Evolutionary conservation across 2,113 vertebrate species (phyloP).

Genomic region (Pimephales promelas): DNA sequence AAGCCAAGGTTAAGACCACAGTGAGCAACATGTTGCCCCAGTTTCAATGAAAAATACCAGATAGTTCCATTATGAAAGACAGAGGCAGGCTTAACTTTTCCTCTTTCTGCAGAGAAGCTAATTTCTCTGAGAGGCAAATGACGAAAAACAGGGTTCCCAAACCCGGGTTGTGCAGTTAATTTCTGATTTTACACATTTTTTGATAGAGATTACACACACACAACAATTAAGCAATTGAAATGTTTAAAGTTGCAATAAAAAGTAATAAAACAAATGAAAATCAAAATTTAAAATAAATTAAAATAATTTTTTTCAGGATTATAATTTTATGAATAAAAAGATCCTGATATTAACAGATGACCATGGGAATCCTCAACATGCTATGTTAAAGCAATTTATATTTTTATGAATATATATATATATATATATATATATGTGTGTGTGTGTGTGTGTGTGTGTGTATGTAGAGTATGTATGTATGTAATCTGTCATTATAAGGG

Average conservation of each 20-base stretch:
- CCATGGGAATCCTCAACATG: neutral
- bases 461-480: neutral
- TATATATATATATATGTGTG: too few species aligned
- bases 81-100: neutral
- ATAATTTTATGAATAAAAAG: neutral
- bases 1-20: slow-evolving; percentile 35
- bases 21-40: slow-evolving; percentile 35
- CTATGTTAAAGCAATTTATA: neutral
- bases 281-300: too few species aligned
- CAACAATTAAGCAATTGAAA: neutral
- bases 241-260: neutral
- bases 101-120: neutral
- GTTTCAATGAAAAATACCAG: slow-evolving; percentile 40
- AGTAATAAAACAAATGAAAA: neutral
- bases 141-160: neutral
- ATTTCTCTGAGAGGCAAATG: neutral
- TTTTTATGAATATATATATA: neutral
- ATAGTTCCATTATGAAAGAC: slow-evolving; percentile 28
- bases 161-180: too few species aligned
- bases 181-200: neutral
- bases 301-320: neutral
- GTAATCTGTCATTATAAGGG: slow-evolving; percentile 20
- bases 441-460: too few species aligned
- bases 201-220: neutral
- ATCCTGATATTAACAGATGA: neutral